These are phyloP conservation scores for Dufourea novaeangliae DNA, from an alignment of 1,140 invertebrate genomes.

Conservation along the genomic window DNA sequence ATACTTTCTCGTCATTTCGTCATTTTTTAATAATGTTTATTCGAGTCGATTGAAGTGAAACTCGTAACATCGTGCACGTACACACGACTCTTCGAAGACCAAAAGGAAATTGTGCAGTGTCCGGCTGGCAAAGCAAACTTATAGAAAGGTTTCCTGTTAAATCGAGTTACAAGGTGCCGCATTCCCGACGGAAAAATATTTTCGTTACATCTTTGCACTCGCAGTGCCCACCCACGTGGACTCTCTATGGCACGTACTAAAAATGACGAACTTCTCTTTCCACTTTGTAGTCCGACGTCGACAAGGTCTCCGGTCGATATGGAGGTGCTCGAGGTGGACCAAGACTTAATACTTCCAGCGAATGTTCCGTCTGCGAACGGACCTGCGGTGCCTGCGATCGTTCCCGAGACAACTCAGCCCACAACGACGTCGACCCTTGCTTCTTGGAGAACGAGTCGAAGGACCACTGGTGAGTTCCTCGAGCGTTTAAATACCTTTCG, in stretches of 20 bases:
- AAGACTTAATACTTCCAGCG: constrained; percentile 61
- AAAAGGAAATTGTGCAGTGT: not conserved
- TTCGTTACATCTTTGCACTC: not conserved
- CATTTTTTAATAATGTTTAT: not conserved
- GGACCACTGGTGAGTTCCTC: constrained; percentile 73
- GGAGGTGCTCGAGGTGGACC: constrained; percentile 69
- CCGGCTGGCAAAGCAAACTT: constrained; percentile 12
- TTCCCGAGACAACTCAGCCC: constrained; percentile 73
- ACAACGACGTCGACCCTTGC: constrained; percentile 73
- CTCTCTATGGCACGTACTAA: constrained; percentile 9
- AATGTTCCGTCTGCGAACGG: constrained; percentile 64
- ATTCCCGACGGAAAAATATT: constrained; percentile 25
- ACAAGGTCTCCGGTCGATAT: constrained; percentile 66
- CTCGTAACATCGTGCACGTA: not conserved
- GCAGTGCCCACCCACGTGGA: not conserved
- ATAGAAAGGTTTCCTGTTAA: constrained; percentile 4
- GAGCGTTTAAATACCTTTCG: constrained; percentile 1
- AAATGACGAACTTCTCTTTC: constrained; percentile 43
- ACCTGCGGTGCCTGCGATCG: constrained; percentile 67
- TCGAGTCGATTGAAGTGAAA: not conserved
- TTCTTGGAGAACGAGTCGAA: constrained; percentile 78
- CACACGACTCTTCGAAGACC: not conserved
- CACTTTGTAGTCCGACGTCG: constrained; percentile 66
- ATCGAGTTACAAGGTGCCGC: constrained; percentile 11
- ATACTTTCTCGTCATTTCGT: not conserved